A percentile compares a stretch with the other conserved stretches of the same genome.
phyloP scores from a whole-genome alignment of 2,113 vertebrate species.

The Varanus salvator region DNA sequence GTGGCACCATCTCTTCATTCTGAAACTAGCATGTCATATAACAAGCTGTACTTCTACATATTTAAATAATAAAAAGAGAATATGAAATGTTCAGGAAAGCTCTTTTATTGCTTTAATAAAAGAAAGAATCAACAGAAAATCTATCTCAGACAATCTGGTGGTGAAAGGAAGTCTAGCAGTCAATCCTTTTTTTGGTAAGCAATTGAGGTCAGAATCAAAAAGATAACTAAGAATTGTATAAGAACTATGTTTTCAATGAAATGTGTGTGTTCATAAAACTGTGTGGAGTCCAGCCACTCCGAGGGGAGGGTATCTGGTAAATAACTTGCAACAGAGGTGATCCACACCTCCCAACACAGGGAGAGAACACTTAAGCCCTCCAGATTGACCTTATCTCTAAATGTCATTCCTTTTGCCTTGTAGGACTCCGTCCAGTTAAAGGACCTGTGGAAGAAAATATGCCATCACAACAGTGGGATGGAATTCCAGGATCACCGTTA shows the following conservation, averaged over 20 bases:
- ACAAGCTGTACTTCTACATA: no score
- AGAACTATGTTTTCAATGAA: background rate
- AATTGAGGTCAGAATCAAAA: background rate
- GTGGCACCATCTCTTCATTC: no score
- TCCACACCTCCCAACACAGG: background rate
- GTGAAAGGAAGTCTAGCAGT: background rate
- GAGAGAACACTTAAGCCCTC: constrained; percentile 23
- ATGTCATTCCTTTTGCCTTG: constrained; percentile 27
- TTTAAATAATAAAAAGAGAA: background rate
- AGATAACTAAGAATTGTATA: background rate
- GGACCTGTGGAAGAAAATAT: constrained; percentile 98
- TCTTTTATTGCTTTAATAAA: background rate
- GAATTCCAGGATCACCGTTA: constrained; percentile 99
- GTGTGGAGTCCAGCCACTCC: background rate
- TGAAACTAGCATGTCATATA: no score
- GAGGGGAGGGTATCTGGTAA: background rate
- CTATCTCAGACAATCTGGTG: background rate
- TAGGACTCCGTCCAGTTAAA: constrained; percentile 97
- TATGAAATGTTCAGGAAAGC: background rate
- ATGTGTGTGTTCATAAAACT: background rate
- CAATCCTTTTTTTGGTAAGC: background rate
- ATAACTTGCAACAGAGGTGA: background rate
- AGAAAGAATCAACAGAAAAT: background rate
- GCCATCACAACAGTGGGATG: constrained; percentile 96
- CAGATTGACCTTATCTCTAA: background rate